Base-by-base conservation (phyloP, 1,140 invertebrate species). In the Pseudobourletiella spinata region DNA sequence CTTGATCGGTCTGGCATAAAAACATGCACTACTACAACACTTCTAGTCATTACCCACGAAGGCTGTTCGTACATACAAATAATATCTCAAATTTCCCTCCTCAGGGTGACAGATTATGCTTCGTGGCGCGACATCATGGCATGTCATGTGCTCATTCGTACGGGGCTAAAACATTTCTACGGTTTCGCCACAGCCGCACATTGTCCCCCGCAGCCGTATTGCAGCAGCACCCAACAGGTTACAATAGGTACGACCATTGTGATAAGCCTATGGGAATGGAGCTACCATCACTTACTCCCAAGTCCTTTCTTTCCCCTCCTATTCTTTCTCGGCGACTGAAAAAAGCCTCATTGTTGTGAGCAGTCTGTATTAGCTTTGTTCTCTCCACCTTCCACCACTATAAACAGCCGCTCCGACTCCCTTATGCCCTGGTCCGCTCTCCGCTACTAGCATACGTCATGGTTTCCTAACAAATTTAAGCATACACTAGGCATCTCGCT, bases 171-270 rank as follows among this genome's bases (percentile, higher is more conserved):
- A 26, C 54, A 35, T 56, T 30, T 56, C 54, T 18, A 56, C 28
- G 54, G 28, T 20, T 56, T 56, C 54, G 16, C 14, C 29, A 3
- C 50, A 16, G n/a, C n/a, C n/a, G 35, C 25, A n/a, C 50, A 56
- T 56, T 35, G 3, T 56, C 26, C 54, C 39, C 54, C 6, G n/a
- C n/a, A n/a, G n/a, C n/a, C n/a, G n/a, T n/a, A n/a, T n/a, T n/a
- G n/a, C n/a, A n/a, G n/a, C n/a, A 14, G 22, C 54, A 56, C 54
- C 54, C 54, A 56, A 56, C 54, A 56, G 29, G 54, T 56, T 56
- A 56, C 54, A 56, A 56, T 56, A 26, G 28, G 20, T 39, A 35
- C 15, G 8, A 26, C 54, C 3, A 30, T 4, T 22, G 20, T 48
- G 14, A 48, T 32, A 56, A 14, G 26, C 54, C 25, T 48, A 20